Conservation (phyloP, 2,888 invertebrate genomes). For the Drosophila fulvimacula region DNA sequence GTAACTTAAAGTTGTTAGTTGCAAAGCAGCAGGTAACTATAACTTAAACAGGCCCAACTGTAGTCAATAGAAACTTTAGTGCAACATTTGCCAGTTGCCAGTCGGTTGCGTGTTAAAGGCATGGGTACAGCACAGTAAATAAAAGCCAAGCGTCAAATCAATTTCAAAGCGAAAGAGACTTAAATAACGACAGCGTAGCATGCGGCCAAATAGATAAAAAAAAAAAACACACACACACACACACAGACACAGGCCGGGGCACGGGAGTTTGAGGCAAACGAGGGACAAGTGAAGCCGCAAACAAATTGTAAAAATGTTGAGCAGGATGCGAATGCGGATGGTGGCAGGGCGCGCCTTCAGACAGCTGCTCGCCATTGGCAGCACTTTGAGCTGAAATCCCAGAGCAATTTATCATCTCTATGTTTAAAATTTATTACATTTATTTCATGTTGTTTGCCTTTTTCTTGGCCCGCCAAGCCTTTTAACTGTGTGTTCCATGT, state of each 20-base stretch:
- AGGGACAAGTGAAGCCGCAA: constrained; percentile 69
- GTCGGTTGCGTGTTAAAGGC: constrained; percentile 39
- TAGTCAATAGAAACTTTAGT: constrained; percentile 38
- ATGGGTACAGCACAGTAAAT: constrained; percentile 32
- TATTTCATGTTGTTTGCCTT: constrained; percentile 69
- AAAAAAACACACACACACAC: background rate
- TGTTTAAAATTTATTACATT: constrained; percentile 80
- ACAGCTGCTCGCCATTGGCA: constrained; percentile 63
- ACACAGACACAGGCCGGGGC: constrained; percentile 38
- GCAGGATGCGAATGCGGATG: constrained; percentile 12
- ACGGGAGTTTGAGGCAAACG: background rate
- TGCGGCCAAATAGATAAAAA: constrained; percentile 68
- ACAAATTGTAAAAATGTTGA: constrained; percentile 72
- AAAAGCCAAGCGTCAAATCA: constrained; percentile 60
- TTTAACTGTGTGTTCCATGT: constrained; percentile 67
- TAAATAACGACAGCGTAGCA: constrained; percentile 67
- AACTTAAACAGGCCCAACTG: background rate
- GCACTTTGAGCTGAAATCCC: constrained; percentile 71
- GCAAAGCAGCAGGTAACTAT: constrained; percentile 12
- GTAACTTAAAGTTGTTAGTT: constrained; percentile 13
- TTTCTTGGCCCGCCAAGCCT: constrained; percentile 33
- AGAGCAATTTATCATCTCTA: constrained; percentile 80
- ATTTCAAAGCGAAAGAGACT: constrained; percentile 64
- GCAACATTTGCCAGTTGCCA: constrained; percentile 33
- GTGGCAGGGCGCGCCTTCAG: constrained; percentile 14